These are phyloP conservation scores for Temnothorax nylanderi DNA, from an alignment of 1,140 invertebrate species.

Conservation along the genomic window DNA sequence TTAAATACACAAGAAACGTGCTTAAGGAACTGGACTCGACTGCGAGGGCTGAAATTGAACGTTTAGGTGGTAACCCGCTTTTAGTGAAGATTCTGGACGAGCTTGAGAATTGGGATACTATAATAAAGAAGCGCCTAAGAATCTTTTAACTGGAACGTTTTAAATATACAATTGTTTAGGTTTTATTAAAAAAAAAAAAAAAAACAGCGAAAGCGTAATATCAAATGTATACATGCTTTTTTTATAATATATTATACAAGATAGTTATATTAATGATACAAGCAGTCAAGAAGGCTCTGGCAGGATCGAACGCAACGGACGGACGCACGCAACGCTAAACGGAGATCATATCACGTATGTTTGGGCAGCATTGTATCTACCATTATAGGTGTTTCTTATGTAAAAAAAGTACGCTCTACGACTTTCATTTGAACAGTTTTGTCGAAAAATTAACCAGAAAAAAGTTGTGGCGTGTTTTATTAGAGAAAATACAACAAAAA, in stretches of 20 bases:
- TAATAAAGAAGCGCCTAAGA: conserved; percentile 25
- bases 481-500: too few species aligned
- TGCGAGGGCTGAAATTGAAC: conserved; percentile 90
- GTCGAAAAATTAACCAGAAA: too few species aligned
- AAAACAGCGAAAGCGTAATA: neutral
- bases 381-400: too few species aligned
- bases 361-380: too few species aligned
- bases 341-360: too few species aligned
- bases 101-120: conserved; percentile 86
- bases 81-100: conserved; percentile 92
- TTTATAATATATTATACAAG: neutral
- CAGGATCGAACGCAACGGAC: too few species aligned
- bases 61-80: conserved; percentile 93
- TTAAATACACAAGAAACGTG: conserved; percentile 93
- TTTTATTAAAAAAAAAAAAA: neutral
- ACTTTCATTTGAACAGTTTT: too few species aligned
- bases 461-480: too few species aligned
- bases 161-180: conserved; percentile 24
- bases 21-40: conserved; percentile 91
- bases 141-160: conserved; percentile 32
- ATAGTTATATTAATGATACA: neutral
- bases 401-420: too few species aligned
- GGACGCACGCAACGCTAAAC: too few species aligned
- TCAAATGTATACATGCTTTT: neutral
- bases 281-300: neutral